These are phyloP conservation scores for Alfaro cultratus DNA, from an alignment of 2,797 vertebrate species.

Conservation along the genomic window DNA sequence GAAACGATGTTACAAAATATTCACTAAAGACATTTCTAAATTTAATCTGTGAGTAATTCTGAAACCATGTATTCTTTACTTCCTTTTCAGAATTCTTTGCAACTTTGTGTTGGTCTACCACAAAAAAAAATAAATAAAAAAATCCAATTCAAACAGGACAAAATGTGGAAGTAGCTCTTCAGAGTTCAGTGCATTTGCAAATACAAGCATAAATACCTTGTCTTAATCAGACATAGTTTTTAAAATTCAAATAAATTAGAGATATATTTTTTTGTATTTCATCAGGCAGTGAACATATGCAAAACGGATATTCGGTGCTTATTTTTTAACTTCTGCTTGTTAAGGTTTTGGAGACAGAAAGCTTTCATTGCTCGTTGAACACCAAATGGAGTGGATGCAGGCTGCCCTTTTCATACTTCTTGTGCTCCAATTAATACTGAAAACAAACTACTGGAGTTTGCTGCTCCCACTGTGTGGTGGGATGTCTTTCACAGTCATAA, in stretches of 20 bases:
- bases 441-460: conserved; percentile 14
- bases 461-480: background rate
- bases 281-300: background rate
- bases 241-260: background rate
- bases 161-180: background rate
- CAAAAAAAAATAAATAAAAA: background rate
- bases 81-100: background rate
- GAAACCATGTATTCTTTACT: background rate
- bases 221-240: background rate
- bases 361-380: background rate
- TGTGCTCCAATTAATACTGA: conserved; percentile 1
- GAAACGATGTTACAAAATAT: background rate
- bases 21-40: background rate
- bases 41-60: background rate
- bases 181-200: conserved; percentile 6
- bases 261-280: background rate
- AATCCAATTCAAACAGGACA: background rate
- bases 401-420: background rate
- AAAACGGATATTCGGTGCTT: background rate
- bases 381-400: background rate
- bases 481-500: conserved; percentile 25
- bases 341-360: conserved; percentile 14
- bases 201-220: background rate
- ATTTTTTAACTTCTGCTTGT: conserved; percentile 14
- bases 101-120: background rate